Evolutionary conservation across 2,888 invertebrate genomes (phyloP).

Genomic region (Metalampra italica): DNA sequence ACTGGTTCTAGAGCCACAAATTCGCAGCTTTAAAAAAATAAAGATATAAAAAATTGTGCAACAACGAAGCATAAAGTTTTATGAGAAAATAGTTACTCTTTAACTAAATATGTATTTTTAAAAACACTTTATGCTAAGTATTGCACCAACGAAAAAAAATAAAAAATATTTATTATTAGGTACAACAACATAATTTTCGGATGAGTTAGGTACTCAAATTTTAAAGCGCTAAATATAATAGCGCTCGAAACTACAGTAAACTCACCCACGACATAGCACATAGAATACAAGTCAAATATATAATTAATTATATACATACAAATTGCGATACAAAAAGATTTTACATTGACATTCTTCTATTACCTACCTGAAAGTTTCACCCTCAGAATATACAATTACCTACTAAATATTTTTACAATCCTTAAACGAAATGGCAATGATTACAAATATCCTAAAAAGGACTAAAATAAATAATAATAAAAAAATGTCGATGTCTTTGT

Average conservation of each 20-base stretch:
- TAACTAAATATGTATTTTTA: constrained; percentile 17
- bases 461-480: constrained; percentile 21
- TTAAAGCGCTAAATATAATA: too few species aligned
- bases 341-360: not conserved
- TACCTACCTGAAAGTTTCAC: constrained; percentile 44
- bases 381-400: constrained; percentile 28
- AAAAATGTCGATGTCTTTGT: constrained; percentile 3
- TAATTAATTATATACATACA: too few species aligned
- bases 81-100: not conserved
- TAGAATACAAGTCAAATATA: too few species aligned
- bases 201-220: too few species aligned
- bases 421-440: constrained; percentile 63
- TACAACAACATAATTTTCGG: not conserved
- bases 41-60: constrained; percentile 20
- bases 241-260: too few species aligned
- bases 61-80: constrained; percentile 37
- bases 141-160: constrained; percentile 41
- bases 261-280: too few species aligned
- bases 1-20: constrained; percentile 53
- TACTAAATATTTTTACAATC: constrained; percentile 33
- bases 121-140: constrained; percentile 45
- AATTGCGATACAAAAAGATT: constrained; percentile 3
- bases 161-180: constrained; percentile 5
- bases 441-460: constrained; percentile 27
- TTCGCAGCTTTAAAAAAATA: constrained; percentile 21